These are phyloP conservation scores for Tadarida brasiliensis DNA, from an alignment of 2,797 vertebrate species.

Conservation along the genomic window DNA sequence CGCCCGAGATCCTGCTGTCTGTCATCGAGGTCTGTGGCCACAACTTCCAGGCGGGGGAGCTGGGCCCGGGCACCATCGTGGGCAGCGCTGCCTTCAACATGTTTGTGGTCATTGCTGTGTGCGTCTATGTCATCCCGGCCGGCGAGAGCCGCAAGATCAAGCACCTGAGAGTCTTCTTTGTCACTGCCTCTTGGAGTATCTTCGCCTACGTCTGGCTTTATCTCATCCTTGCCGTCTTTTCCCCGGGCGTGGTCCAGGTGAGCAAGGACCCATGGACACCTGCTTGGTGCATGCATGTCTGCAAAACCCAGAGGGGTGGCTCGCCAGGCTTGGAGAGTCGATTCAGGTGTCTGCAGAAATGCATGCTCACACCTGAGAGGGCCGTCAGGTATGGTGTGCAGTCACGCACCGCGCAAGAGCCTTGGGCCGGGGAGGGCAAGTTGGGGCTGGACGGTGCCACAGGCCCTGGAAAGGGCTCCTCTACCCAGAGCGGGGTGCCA, in stretches of 20 bases:
- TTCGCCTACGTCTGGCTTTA: conserved; percentile 98
- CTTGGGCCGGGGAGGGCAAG: neutral
- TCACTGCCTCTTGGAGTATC: conserved; percentile 96
- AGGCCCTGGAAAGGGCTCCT: neutral
- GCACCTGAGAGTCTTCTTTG: conserved; percentile 96
- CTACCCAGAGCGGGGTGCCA: neutral
- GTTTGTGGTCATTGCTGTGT: conserved; percentile 96
- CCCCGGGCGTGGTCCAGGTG: conserved; percentile 93
- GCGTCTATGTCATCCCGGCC: conserved; percentile 93
- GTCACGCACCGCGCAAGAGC: neutral
- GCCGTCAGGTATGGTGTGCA: neutral
- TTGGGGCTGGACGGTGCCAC: neutral
- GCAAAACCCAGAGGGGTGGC: neutral
- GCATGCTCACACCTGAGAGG: neutral
- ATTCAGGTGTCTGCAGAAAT: neutral
- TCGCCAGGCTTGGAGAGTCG: neutral
- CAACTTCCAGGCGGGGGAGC: conserved; percentile 94
- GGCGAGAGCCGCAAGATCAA: conserved; percentile 95
- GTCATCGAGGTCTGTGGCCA: conserved; percentile 98
- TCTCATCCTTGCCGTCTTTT: conserved; percentile 95
- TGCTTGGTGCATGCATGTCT: neutral
- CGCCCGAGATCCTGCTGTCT: conserved; percentile 96
- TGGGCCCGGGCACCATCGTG: conserved; percentile 96
- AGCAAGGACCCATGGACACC: conserved; percentile 55
- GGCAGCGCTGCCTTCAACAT: conserved; percentile 98